phyloP scores from a whole-genome alignment of 1,140 invertebrate genomes.

The Drosophila bocqueti region DNA sequence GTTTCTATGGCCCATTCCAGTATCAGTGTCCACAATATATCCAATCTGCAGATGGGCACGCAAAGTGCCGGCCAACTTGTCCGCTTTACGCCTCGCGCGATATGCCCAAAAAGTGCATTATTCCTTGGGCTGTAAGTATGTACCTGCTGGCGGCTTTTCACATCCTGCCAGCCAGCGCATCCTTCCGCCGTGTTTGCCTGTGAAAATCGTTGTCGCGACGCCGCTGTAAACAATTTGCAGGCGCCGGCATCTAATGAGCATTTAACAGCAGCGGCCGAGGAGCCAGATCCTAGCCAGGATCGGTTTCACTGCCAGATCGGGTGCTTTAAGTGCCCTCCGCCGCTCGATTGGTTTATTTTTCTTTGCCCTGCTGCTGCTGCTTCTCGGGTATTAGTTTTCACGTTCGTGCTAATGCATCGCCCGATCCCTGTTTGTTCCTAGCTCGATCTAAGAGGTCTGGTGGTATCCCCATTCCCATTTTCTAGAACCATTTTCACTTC shows the following conservation, averaged over 20 bases:
- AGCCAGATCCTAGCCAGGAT: constrained; percentile 36
- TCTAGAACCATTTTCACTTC: background rate
- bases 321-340: constrained; percentile 64
- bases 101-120: constrained; percentile 37
- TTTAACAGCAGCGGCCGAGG: constrained; percentile 60
- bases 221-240: constrained; percentile 83
- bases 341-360: constrained; percentile 57
- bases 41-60: constrained; percentile 52
- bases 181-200: constrained; percentile 80
- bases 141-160: constrained; percentile 60
- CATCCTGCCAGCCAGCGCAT: constrained; percentile 65
- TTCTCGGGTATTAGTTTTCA: constrained; percentile 72
- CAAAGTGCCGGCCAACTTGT: constrained; percentile 78
- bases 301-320: constrained; percentile 19
- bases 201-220: constrained; percentile 82
- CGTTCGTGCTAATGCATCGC: constrained; percentile 68
- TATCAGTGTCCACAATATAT: constrained; percentile 14
- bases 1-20: background rate
- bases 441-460: background rate
- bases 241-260: constrained; percentile 81
- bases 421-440: constrained; percentile 24
- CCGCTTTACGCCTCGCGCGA: constrained; percentile 69
- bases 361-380: constrained; percentile 46
- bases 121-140: background rate
- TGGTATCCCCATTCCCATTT: background rate